Conservation (phyloP, 37 sponge, comb jelly and placozoan species). For the Ephydatia muelleri region DNA sequence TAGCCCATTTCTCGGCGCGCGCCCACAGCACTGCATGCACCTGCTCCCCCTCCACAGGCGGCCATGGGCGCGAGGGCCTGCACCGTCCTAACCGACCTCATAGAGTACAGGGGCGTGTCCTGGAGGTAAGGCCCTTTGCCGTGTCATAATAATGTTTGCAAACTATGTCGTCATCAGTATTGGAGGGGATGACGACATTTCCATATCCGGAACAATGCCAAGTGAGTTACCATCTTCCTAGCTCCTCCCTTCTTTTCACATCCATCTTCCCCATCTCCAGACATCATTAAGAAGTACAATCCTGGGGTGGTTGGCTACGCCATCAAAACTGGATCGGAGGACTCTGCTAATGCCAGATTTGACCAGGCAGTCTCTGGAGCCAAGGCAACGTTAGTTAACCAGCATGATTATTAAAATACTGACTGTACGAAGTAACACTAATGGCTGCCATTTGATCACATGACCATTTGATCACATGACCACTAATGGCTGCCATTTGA, state of each 20-base stretch:
- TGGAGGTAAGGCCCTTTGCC: conserved; percentile 44
- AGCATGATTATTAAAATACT: neutral
- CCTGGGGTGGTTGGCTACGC: conserved; percentile 52
- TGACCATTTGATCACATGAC: too few species aligned
- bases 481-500: too few species aligned
- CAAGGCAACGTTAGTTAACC: conserved; percentile 31
- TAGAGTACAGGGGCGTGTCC: conserved; percentile 53
- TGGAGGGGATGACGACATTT: conserved; percentile 48
- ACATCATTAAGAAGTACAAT: conserved; percentile 59
- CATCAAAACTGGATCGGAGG: conserved; percentile 16
- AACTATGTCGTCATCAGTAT: conserved; percentile 33
- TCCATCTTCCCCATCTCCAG: neutral
- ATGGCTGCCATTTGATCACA: too few species aligned
- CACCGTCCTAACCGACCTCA: conserved; percentile 17
- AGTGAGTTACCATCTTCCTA: conserved; percentile 24
- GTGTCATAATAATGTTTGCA: neutral
- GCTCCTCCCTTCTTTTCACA: neutral
- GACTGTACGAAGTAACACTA: too few species aligned
- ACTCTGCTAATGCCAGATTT: conserved; percentile 6
- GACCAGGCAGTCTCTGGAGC: conserved; percentile 66
- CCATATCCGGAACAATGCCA: conserved; percentile 39
- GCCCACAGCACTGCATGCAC: neutral
- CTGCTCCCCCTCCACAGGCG: conserved; percentile 19
- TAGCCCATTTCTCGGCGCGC: neutral
- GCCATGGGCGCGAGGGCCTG: conserved; percentile 49